phyloP scores from a whole-genome alignment of 2,797 vertebrate species.

The Phrynocephalus forsythii region DNA sequence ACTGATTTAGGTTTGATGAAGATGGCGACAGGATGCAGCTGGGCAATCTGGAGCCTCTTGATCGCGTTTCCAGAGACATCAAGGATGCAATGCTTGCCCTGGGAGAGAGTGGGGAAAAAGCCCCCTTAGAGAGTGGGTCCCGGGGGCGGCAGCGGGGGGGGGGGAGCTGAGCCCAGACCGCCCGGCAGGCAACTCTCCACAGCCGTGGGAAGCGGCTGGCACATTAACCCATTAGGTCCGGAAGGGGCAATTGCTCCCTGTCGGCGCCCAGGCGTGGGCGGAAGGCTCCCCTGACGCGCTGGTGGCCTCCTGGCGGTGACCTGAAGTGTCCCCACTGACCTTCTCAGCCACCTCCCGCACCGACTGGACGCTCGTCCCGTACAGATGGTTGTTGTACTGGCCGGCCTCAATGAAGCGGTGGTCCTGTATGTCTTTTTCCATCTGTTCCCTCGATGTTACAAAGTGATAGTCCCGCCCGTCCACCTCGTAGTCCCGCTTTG shows the following conservation, averaged over 20 bases:
- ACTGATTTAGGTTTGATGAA: slow-evolving; percentile 97
- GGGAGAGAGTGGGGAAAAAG: slow-evolving; percentile 18
- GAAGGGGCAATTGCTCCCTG: too few relatives aligned
- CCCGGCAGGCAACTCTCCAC: too few relatives aligned
- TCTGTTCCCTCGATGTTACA: slow-evolving; percentile 93
- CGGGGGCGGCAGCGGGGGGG: too few relatives aligned
- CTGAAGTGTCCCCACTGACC: slow-evolving; percentile 73
- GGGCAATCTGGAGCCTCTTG: slow-evolving; percentile 95
- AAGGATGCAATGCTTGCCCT: slow-evolving; percentile 98
- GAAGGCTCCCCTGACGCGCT: neutral
- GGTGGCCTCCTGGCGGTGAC: too few relatives aligned
- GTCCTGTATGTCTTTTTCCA: slow-evolving; percentile 98
- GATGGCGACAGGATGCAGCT: slow-evolving; percentile 92
- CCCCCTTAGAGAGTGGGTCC: neutral
- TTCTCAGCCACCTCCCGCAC: slow-evolving; percentile 95
- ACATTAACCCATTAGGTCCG: too few relatives aligned
- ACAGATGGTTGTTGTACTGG: slow-evolving; percentile 97
- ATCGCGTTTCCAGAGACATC: slow-evolving; percentile 98
- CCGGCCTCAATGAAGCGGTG: slow-evolving; percentile 98
- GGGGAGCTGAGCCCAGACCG: too few relatives aligned
- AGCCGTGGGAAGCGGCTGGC: neutral
- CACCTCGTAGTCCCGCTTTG: slow-evolving; percentile 96
- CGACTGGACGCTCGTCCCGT: slow-evolving; percentile 97
- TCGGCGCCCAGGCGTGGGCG: neutral
- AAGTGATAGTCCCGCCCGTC: slow-evolving; percentile 97